phyloP scores from a whole-genome alignment of 2,888 invertebrate species.

The Bombylius major region DNA sequence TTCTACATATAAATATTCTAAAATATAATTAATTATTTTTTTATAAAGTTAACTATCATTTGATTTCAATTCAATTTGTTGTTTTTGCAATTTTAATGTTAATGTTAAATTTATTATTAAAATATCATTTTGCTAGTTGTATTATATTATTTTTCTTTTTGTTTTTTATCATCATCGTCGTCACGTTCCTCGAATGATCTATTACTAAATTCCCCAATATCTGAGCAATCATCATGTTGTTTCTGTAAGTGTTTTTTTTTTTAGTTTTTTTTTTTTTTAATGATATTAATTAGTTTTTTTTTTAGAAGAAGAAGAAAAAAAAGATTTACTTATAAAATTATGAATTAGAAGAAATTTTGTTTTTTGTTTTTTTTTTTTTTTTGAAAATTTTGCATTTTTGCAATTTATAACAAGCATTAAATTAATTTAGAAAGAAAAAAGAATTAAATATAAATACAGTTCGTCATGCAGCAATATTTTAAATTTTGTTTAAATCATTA shows the following conservation, averaged over 20 bases:
- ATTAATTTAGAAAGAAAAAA: too few relatives aligned
- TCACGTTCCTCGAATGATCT: conserved; percentile 1
- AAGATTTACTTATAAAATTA: too few relatives aligned
- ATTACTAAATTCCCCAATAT: conserved; percentile 2
- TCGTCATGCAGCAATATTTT: too few relatives aligned
- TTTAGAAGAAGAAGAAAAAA: not conserved
- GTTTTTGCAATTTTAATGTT: not conserved
- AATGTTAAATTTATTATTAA: not conserved
- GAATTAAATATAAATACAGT: too few relatives aligned
- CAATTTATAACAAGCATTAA: too few relatives aligned
- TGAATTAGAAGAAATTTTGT: too few relatives aligned
- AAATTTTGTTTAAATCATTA: too few relatives aligned
- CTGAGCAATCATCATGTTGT: conserved; percentile 9
- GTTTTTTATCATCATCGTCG: conserved; percentile 1
- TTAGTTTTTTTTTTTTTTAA: not conserved
- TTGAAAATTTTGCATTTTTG: too few relatives aligned
- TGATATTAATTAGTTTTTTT: not conserved
- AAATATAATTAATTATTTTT: too few relatives aligned
- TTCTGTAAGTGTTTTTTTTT: conserved; percentile 3
- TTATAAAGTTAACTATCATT: too few relatives aligned
- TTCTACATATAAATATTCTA: too few relatives aligned
- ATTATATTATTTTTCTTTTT: not conserved
- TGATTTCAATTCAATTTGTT: not conserved
- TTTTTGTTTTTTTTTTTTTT: too few relatives aligned
- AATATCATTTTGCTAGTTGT: not conserved